Conservation (phyloP, 2,113 vertebrate species). For the Azemiops feae region DNA sequence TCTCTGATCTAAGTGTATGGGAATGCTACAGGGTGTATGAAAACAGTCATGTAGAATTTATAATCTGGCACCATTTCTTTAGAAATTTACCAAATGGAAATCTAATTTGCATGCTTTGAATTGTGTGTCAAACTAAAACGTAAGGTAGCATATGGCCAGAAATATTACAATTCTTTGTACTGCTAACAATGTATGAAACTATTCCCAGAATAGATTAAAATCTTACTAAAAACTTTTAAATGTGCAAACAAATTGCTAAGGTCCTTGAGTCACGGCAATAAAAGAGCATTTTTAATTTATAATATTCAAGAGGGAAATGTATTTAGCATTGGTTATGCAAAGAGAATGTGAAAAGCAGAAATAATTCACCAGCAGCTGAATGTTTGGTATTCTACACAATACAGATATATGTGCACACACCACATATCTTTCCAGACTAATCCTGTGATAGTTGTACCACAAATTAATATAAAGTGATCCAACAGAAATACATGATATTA, state of each 20-base stretch:
- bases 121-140: slow-evolving; percentile 56
- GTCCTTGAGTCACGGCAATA: slow-evolving; percentile 35
- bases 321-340: slow-evolving; percentile 45
- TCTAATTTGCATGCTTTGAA: slow-evolving; percentile 59
- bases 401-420: background rate
- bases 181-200: slow-evolving; percentile 50
- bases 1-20: slow-evolving; percentile 29
- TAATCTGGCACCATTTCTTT: slow-evolving; percentile 62
- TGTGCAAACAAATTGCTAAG: slow-evolving; percentile 40
- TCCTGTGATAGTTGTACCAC: background rate
- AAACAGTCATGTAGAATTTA: slow-evolving; percentile 50
- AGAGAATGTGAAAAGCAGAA: slow-evolving; percentile 36
- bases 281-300: slow-evolving; percentile 51
- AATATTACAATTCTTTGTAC: slow-evolving; percentile 51
- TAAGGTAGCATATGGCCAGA: slow-evolving; percentile 59
- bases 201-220: slow-evolving; percentile 42
- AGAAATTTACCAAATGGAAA: slow-evolving; percentile 48
- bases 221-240: slow-evolving; percentile 54
- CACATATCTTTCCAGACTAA: background rate
- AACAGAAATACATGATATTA: background rate
- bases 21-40: slow-evolving; percentile 44
- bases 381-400: background rate
- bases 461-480: background rate
- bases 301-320: slow-evolving; percentile 34
- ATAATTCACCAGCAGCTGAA: background rate